A percentile compares a stretch with the other conserved stretches of the same genome.
Conservation (phyloP, 2,888 invertebrate species). For the Encarsia formosa region DNA sequence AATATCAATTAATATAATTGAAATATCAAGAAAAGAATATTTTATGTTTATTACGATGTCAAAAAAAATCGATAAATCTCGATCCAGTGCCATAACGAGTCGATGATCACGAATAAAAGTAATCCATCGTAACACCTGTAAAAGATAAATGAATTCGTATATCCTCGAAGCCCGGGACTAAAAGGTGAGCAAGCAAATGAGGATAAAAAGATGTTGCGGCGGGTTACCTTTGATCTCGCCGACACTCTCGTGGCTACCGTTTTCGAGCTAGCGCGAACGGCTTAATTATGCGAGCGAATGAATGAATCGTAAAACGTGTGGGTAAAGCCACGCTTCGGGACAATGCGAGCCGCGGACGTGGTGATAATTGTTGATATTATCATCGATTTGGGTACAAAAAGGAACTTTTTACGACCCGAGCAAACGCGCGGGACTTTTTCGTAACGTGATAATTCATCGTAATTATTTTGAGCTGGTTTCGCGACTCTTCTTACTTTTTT, state of each 20-base stretch:
- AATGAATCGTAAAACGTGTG: constrained; percentile 15
- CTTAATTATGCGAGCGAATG: no score
- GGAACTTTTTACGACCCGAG: constrained; percentile 3
- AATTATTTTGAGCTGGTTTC: no score
- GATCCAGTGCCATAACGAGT: no score
- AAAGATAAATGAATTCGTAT: no score
- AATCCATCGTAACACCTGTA: no score
- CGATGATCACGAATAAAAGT: no score
- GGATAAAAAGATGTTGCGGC: background rate
- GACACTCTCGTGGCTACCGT: constrained; percentile 15
- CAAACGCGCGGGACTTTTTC: background rate
- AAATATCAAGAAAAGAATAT: no score
- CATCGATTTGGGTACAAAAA: constrained; percentile 18
- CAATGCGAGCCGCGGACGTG: background rate
- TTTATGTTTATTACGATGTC: no score
- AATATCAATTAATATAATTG: no score
- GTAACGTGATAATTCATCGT: constrained; percentile 18
- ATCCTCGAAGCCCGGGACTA: no score
- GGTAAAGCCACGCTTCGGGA: no score
- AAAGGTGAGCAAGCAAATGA: constrained; percentile 17
- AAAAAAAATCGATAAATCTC: no score
- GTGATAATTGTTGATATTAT: constrained; percentile 29
- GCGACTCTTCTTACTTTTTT: background rate
- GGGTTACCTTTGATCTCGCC: constrained; percentile 37
- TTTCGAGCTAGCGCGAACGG: constrained; percentile 1